Evolutionary conservation across 2,888 invertebrate genomes (phyloP).

Genomic region (Leucoma salicis): DNA sequence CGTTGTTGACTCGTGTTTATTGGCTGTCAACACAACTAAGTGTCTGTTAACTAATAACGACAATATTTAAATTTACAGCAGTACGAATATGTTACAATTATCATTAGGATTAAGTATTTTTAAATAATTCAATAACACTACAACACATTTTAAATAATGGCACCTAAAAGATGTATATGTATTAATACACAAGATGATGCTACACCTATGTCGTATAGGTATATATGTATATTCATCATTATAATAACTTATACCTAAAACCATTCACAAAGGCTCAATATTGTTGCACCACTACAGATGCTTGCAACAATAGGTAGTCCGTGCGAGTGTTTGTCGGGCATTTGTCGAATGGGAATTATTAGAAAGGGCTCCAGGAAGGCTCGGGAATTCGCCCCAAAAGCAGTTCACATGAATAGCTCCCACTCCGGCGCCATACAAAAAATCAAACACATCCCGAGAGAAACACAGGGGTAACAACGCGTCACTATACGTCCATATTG

Average conservation of each 20-base stretch:
- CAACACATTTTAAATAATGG: background rate
- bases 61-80: conserved; percentile 45
- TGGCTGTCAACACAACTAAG: conserved; percentile 73
- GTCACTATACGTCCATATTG: conserved; percentile 78
- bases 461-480: conserved; percentile 82
- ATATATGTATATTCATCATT: conserved; percentile 50
- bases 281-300: conserved; percentile 74
- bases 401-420: conserved; percentile 81
- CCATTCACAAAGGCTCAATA: conserved; percentile 63
- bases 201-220: conserved; percentile 11
- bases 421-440: conserved; percentile 78
- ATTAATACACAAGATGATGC: background rate
- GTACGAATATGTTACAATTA: background rate
- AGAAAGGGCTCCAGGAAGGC: conserved; percentile 79
- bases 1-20: conserved; percentile 79
- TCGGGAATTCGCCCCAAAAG: conserved; percentile 82
- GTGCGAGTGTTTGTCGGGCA: conserved; percentile 81
- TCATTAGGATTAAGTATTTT: background rate
- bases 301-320: conserved; percentile 72
- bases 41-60: conserved; percentile 71
- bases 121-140: background rate
- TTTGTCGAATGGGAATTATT: conserved; percentile 81
- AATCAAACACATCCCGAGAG: conserved; percentile 81
- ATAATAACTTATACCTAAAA: conserved; percentile 55
- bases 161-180: background rate